Evolutionary conservation across 2,113 vertebrate genomes (phyloP).

Genomic region (Herpailurus yagouaroundi): DNA sequence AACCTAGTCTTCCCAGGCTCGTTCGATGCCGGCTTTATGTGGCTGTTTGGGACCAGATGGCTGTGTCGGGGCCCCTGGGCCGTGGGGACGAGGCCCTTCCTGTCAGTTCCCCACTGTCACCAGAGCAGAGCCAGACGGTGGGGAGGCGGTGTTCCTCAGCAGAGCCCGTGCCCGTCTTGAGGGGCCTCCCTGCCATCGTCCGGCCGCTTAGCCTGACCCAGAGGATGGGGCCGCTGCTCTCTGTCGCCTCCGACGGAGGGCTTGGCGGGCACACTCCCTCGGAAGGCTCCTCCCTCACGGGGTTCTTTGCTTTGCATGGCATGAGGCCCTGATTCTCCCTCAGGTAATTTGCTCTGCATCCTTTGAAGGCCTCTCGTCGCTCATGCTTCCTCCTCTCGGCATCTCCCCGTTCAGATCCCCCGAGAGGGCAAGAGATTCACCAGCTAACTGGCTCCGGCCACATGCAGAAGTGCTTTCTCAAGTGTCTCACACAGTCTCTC

Average conservation of each 20-base stretch:
- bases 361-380: not conserved
- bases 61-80: too few species aligned
- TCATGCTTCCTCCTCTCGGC: not conserved
- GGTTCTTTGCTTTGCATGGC: not conserved
- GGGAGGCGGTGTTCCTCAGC: not conserved
- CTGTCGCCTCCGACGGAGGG: not conserved
- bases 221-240: not conserved
- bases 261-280: accelerated
- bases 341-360: not conserved
- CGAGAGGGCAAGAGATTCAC: too few species aligned
- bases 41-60: not conserved
- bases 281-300: not conserved
- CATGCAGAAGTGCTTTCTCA: not conserved
- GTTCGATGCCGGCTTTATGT: accelerated
- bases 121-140: not conserved
- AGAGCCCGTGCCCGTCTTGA: too few species aligned
- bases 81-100: not conserved
- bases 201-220: not conserved
- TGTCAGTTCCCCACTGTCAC: not conserved
- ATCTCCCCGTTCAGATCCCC: not conserved
- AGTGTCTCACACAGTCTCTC: too few species aligned
- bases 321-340: not conserved
- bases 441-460: not conserved
- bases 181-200: not conserved
- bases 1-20: not conserved